A percentile compares a stretch with the other conserved stretches of the same genome.
phyloP scores from a whole-genome alignment of 1,140 invertebrate species.

The Sycophila sp. region DNA sequence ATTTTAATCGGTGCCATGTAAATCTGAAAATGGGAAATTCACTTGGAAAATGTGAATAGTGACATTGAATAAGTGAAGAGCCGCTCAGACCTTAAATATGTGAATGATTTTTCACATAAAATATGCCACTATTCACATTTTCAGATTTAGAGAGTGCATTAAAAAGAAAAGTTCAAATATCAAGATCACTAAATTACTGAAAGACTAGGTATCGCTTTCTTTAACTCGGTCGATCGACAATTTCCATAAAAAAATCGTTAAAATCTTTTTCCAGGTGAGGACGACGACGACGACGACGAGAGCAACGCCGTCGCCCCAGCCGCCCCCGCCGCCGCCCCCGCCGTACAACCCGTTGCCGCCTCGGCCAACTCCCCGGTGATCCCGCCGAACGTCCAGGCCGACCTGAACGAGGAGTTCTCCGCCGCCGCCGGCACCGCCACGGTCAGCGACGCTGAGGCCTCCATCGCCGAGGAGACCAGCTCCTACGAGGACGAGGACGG shows the following conservation, averaged over 20 bases:
- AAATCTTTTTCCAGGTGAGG: conserved; percentile 56
- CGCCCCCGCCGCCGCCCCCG: conserved; percentile 45
- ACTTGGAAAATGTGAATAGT: too few species aligned
- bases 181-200: too few species aligned
- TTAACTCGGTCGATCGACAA: too few species aligned
- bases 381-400: conserved; percentile 54
- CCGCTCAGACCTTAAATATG: too few species aligned
- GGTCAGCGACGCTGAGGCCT: conserved; percentile 52
- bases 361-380: conserved; percentile 53
- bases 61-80: too few species aligned
- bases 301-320: conserved; percentile 60
- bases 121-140: too few species aligned
- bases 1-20: too few species aligned
- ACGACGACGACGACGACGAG: conserved; percentile 78
- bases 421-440: conserved; percentile 59
- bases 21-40: too few species aligned
- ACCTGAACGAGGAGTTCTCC: conserved; percentile 55
- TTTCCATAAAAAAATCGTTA: neutral
- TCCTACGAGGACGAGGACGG: conserved; percentile 73
- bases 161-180: too few species aligned
- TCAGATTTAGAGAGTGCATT: too few species aligned
- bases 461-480: conserved; percentile 56
- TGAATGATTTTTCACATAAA: too few species aligned
- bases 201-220: too few species aligned
- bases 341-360: conserved; percentile 45